Evolutionary conservation across 2,113 vertebrate species (phyloP).

Genomic region (Picathartes gymnocephalus): DNA sequence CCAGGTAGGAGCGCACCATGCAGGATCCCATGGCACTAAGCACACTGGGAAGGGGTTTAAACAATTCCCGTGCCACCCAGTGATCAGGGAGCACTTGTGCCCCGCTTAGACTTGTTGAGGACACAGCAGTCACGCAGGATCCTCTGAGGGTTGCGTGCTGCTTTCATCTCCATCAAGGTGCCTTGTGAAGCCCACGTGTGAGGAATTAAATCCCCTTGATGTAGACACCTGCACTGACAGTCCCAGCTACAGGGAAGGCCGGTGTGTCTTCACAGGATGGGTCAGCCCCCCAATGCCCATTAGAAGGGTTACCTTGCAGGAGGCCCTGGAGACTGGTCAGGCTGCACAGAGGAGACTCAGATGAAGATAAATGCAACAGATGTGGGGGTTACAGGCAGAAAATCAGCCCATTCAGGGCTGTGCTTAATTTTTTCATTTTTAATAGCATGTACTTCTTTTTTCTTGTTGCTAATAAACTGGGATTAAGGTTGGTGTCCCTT

Average conservation of each 20-base stretch:
- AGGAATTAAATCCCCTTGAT: neutral
- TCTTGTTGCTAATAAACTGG: constrained; percentile 14
- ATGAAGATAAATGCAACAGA: neutral
- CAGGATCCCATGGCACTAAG: neutral
- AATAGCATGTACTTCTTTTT: neutral
- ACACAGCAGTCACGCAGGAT: neutral
- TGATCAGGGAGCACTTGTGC: neutral
- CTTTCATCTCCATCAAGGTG: neutral
- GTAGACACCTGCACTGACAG: neutral
- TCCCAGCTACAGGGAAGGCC: neutral
- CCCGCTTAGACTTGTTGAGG: neutral
- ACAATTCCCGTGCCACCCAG: rapidly evolving
- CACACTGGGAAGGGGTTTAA: neutral
- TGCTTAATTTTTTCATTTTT: constrained; percentile 15
- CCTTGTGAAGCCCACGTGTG: neutral
- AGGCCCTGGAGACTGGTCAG: neutral
- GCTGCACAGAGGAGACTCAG: neutral
- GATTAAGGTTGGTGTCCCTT: neutral
- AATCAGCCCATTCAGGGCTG: neutral
- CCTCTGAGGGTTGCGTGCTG: rapidly evolving
- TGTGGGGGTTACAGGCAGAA: neutral
- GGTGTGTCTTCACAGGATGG: neutral
- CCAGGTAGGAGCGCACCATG: neutral
- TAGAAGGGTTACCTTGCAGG: neutral
- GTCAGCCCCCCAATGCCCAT: rapidly evolving